These are phyloP conservation scores for Agrochola macilenta DNA, from an alignment of 2,888 invertebrate species.

Conservation along the genomic window DNA sequence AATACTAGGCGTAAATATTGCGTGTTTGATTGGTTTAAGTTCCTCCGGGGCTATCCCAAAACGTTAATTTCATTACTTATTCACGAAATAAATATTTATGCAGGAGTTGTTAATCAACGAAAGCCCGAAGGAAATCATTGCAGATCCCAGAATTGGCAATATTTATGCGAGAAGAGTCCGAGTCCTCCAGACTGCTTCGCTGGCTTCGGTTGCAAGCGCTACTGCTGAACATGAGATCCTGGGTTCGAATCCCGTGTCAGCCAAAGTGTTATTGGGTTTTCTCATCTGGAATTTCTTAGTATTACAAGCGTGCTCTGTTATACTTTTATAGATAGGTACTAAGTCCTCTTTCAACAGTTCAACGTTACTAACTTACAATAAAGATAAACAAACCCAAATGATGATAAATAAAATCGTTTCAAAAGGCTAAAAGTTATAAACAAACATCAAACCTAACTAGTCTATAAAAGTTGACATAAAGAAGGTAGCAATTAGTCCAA, in stretches of 20 bases:
- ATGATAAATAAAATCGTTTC: not conserved
- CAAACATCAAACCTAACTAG: constrained; percentile 12
- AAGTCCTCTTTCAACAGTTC: not conserved
- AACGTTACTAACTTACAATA: not conserved
- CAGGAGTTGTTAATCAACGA: constrained; percentile 29
- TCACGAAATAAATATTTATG: constrained; percentile 28
- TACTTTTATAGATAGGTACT: not conserved
- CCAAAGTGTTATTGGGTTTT: not conserved
- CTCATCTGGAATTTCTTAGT: not conserved
- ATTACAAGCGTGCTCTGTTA: not conserved
- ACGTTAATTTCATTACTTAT: constrained; percentile 27
- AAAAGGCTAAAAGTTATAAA: not conserved
- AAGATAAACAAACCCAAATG: not conserved
- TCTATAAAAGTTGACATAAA: constrained; percentile 42
- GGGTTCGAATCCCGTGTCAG: not conserved
- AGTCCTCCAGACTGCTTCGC: not conserved
- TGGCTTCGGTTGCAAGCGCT: not conserved
- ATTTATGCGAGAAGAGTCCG: not conserved
- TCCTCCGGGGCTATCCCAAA: not conserved
- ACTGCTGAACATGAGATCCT: not conserved
- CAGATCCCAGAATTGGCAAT: not conserved
- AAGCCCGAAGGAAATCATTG: constrained; percentile 40
- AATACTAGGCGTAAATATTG: not conserved
- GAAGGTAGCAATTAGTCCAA: not conserved
- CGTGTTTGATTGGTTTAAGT: constrained; percentile 7